A percentile compares a stretch with the other conserved stretches of the same genome.
Evolutionary conservation across 1,140 invertebrate species (phyloP).

Genomic region (Cotesia typhae): DNA sequence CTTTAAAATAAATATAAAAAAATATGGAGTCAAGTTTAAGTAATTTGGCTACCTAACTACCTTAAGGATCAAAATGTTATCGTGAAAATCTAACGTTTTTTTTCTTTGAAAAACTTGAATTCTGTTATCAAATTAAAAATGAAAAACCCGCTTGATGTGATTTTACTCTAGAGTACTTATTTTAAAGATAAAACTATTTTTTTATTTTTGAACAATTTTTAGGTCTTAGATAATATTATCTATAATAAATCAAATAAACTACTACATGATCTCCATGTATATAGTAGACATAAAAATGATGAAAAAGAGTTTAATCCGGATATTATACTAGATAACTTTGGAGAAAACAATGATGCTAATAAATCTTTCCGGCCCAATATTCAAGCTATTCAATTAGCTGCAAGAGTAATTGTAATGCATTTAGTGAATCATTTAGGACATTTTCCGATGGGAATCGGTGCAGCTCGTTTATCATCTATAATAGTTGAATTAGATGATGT

Average conservation of each 20-base stretch:
- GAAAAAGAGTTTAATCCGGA: slow-evolving; percentile 75
- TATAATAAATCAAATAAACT: slow-evolving; percentile 57
- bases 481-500: slow-evolving; percentile 94
- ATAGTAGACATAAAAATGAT: slow-evolving; percentile 49
- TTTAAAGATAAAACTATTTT: not conserved
- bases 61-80: no score
- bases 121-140: no score
- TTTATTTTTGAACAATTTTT: slow-evolving; percentile 21
- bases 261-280: slow-evolving; percentile 46
- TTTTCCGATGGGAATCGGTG: slow-evolving; percentile 89
- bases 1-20: no score
- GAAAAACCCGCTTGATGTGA: no score
- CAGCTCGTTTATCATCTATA: slow-evolving; percentile 81
- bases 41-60: no score
- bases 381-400: slow-evolving; percentile 71
- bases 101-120: no score
- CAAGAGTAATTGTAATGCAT: slow-evolving; percentile 78
- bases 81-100: no score
- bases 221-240: slow-evolving; percentile 61
- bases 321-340: slow-evolving; percentile 74
- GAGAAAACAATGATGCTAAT: slow-evolving; percentile 61
- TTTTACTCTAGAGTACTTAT: not conserved
- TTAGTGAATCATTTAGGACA: slow-evolving; percentile 88
- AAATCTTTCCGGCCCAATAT: slow-evolving; percentile 62
- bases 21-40: no score